Percentiles rank a stretch among this genome's conserved stretches.
Conservation (phyloP, 2,113 vertebrate genomes). For the Pachycephala philippinensis region DNA sequence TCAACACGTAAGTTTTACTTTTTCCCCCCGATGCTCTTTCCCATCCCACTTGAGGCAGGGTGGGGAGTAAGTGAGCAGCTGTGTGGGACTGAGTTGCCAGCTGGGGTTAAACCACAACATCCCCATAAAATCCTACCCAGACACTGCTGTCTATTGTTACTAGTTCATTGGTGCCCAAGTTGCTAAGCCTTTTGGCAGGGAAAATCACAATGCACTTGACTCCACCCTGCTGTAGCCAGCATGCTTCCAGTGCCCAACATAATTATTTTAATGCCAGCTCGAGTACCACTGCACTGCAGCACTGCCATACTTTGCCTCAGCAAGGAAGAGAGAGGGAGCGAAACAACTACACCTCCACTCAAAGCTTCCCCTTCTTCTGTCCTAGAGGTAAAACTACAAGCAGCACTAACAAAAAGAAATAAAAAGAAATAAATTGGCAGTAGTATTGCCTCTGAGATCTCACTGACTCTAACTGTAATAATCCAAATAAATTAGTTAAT, state of each 20-base stretch:
- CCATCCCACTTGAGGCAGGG: neutral
- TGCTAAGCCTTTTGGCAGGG: constrained; percentile 28
- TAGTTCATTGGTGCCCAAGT: neutral
- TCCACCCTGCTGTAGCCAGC: neutral
- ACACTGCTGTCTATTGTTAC: constrained; percentile 1
- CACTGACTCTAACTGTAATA: neutral
- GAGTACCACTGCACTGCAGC: constrained; percentile 26
- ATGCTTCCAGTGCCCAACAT: neutral
- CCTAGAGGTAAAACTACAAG: neutral
- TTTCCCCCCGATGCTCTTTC: neutral
- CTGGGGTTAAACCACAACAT: neutral
- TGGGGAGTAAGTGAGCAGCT: neutral
- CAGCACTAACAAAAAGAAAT: neutral
- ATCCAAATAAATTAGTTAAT: neutral
- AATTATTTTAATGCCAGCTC: neutral
- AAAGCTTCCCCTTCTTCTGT: neutral
- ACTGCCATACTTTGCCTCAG: neutral
- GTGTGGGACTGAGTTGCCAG: neutral
- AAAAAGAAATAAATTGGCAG: neutral
- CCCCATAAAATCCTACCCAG: neutral
- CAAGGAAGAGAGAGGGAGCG: neutral
- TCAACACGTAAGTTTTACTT: neutral
- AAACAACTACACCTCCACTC: neutral
- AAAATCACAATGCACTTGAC: constrained; percentile 17
- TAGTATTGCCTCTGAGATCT: neutral